phyloP scores from a whole-genome alignment of 2,888 invertebrate genomes.

The Gryllus longicercus region DNA sequence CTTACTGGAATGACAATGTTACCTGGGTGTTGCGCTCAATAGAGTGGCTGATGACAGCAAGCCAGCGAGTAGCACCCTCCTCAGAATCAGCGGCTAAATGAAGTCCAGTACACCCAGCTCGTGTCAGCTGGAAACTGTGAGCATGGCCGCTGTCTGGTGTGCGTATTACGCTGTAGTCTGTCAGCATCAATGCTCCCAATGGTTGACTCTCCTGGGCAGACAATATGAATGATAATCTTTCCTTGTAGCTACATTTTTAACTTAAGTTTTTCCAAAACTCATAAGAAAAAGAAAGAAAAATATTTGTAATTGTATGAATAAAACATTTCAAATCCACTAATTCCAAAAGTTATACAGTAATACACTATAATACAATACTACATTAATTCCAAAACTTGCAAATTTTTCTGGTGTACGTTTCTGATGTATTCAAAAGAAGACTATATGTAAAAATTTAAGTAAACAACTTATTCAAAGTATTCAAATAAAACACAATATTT shows the following conservation, averaged over 20 bases:
- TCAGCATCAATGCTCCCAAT: slow-evolving; percentile 82
- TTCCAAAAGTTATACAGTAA: not conserved
- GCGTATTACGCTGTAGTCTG: slow-evolving; percentile 70
- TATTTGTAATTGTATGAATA: not conserved
- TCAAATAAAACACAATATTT: no score
- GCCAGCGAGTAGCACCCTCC: slow-evolving; percentile 71
- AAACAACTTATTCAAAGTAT: no score
- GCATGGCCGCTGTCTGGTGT: slow-evolving; percentile 63
- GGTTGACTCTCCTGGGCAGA: slow-evolving; percentile 76
- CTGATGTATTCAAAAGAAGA: no score
- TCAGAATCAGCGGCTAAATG: slow-evolving; percentile 78
- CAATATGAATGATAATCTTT: not conserved
- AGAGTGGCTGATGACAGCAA: slow-evolving; percentile 71
- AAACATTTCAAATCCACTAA: not conserved
- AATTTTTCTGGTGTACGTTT: no score
- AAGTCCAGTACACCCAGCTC: slow-evolving; percentile 57
- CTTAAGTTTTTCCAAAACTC: not conserved
- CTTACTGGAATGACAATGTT: slow-evolving; percentile 23
- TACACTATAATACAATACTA: no score
- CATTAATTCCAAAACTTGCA: no score
- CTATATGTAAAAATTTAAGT: no score
- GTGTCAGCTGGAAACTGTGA: slow-evolving; percentile 62
- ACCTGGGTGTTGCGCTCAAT: slow-evolving; percentile 71
- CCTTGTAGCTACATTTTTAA: not conserved
- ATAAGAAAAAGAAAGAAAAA: not conserved